Conservation (phyloP, 2,113 vertebrate species). For the Gallinago media region DNA sequence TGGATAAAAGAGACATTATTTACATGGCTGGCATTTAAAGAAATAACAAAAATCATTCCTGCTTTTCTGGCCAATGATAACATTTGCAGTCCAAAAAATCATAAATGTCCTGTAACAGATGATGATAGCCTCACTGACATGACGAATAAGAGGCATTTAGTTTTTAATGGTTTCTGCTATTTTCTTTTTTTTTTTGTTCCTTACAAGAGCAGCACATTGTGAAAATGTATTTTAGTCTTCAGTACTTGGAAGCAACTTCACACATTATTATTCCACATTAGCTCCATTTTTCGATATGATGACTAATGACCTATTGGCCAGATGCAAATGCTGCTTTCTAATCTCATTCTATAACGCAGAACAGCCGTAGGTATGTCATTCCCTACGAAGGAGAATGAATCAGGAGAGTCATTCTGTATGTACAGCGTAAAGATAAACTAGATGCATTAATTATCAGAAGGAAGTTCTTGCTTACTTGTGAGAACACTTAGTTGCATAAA, state of each 20-base stretch:
- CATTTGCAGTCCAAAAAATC: constrained; percentile 51
- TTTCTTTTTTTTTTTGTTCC: neutral
- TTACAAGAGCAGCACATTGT: constrained; percentile 51
- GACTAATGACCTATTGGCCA: constrained; percentile 68
- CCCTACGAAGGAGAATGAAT: neutral
- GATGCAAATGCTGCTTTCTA: constrained; percentile 74
- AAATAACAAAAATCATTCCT: constrained; percentile 34
- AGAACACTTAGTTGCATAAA: neutral
- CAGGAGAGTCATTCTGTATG: neutral
- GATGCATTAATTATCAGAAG: constrained; percentile 22
- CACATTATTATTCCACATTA: constrained; percentile 75
- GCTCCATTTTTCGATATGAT: constrained; percentile 73
- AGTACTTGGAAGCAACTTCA: constrained; percentile 56
- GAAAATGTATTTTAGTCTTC: constrained; percentile 54
- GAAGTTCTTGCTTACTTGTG: constrained; percentile 24
- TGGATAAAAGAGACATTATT: neutral
- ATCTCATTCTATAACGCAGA: constrained; percentile 62
- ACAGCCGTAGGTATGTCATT: constrained; percentile 30
- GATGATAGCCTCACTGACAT: constrained; percentile 45
- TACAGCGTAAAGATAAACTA: constrained; percentile 19
- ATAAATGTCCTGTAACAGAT: constrained; percentile 55
- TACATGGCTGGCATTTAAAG: constrained; percentile 44
- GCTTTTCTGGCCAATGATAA: constrained; percentile 23
- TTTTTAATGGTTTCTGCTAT: constrained; percentile 64
- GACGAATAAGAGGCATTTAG: constrained; percentile 63